Percentiles rank a stretch among this genome's conserved stretches.
phyloP scores from a whole-genome alignment of 2,797 vertebrate genomes.

The Phyllotis vaccarum region DNA sequence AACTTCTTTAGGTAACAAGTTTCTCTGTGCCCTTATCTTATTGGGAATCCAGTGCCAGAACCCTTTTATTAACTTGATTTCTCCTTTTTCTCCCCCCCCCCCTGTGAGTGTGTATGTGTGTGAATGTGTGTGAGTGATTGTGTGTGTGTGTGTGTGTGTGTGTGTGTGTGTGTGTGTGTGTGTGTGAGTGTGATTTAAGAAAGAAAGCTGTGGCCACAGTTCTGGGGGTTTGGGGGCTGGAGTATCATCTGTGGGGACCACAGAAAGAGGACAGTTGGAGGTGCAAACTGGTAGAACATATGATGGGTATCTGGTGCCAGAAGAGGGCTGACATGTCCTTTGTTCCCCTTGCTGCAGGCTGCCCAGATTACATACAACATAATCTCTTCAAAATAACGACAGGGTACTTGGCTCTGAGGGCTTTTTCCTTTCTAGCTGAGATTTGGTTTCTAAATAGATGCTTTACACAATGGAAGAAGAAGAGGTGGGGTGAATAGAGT shows the following conservation, averaged over 20 bases:
- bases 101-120: background rate
- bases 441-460: background rate
- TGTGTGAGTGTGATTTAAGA: background rate
- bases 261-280: fast-evolving
- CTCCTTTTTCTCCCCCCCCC: background rate
- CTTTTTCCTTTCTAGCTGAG: background rate
- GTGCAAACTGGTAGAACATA: background rate
- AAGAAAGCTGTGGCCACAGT: background rate
- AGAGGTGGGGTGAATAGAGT: background rate
- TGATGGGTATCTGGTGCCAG: fast-evolving
- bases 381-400: background rate
- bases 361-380: background rate
- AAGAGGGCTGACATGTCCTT: background rate
- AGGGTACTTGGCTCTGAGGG: background rate
- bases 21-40: slow-evolving; percentile 37
- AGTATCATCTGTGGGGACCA: background rate
- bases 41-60: background rate
- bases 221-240: background rate
- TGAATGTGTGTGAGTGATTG: too few relatives aligned
- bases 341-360: background rate
- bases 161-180: too few relatives aligned
- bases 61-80: slow-evolving; percentile 27
- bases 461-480: background rate
- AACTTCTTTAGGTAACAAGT: background rate
- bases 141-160: background rate